Evolutionary conservation across 2,888 invertebrate genomes (phyloP), one percentile per base, ranked within the genome.

Genomic region (Embidobia sp.): DNA sequence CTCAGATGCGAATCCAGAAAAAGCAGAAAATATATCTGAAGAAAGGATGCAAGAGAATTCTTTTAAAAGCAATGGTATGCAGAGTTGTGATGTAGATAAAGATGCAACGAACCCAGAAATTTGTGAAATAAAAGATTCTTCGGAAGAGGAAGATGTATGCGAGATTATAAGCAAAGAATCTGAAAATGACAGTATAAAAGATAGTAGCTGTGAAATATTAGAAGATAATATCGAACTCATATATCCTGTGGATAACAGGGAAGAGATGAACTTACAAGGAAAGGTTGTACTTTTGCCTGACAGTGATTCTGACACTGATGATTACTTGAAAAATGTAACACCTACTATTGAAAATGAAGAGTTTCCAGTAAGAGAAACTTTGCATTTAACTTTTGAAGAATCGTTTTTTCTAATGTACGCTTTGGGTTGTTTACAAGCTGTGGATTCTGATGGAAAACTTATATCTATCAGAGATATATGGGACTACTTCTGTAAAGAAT

Each of bases 341-440:
- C 92, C 93, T 6, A 90, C 91, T 83, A 91, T 93, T 81, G 92
- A 93, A 85, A 84, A 91, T 3, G 93, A 93, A 85, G 91, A 90
- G 82, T 91, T 92, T 79, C 91, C 91, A 69, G 81, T 93, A 1
- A 89, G 90, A 55, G 95, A 95, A 90, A 92, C 91, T 15, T 88
- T 95, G 3, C 91, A 93, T 84, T 89, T 96, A n/a, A 92, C 93
- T 1, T 90, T 93, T 51, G 94, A 95, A 88, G 96, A 97, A 90
- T 93, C 95, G 0, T 95, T 95, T 85, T 95, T 96, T 80, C 90
- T 96, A 15, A 89, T 92, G 31, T 93, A 92, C 85, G 93, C 92
- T 8, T 86, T 96, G 11, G 93, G 93, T 22, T 93, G 94, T 82
- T 90, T 96, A 44, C 91, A 93, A 85, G 90, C 96, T 55, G 85